These are phyloP conservation scores for Caenorhabditis sp. DNA, from an alignment of 2,888 invertebrate species.

Conservation along the genomic window DNA sequence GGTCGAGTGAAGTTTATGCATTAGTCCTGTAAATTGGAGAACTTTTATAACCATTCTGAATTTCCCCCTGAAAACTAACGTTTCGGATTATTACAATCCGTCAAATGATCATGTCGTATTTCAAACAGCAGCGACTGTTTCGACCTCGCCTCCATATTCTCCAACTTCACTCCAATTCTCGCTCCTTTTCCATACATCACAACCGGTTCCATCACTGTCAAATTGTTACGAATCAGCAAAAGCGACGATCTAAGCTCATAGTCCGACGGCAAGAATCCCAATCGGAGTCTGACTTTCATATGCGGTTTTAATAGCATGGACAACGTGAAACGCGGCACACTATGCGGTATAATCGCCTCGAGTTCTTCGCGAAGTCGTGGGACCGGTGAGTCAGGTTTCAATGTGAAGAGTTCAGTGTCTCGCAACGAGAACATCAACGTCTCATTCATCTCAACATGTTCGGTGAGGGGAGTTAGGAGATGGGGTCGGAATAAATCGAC, in stretches of 20 bases:
- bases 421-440: slow-evolving; percentile 73
- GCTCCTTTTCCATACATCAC: slow-evolving; percentile 86
- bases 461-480: slow-evolving; percentile 42
- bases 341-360: slow-evolving; percentile 64
- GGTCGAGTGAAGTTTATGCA: slow-evolving; percentile 75
- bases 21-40: slow-evolving; percentile 51
- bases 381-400: slow-evolving; percentile 70
- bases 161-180: slow-evolving; percentile 81
- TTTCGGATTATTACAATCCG: slow-evolving; percentile 75
- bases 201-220: slow-evolving; percentile 88
- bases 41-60: slow-evolving; percentile 2
- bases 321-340: slow-evolving; percentile 73
- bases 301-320: slow-evolving; percentile 77
- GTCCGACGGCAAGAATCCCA: slow-evolving; percentile 74
- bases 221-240: slow-evolving; percentile 81
- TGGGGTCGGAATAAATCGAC: slow-evolving; percentile 71
- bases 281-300: slow-evolving; percentile 72
- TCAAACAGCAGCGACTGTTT: slow-evolving; percentile 81
- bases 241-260: slow-evolving; percentile 73
- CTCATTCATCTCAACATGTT: slow-evolving; percentile 72
- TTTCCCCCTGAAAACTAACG: slow-evolving; percentile 71
- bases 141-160: slow-evolving; percentile 57
- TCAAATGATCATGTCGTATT: slow-evolving; percentile 78
- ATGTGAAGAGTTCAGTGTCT: slow-evolving; percentile 69
- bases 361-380: slow-evolving; percentile 72